Evolutionary conservation across 2,888 invertebrate species (phyloP), one percentile per base, ranked within the genome.

Genomic region (Habrosyne pyritoides): DNA sequence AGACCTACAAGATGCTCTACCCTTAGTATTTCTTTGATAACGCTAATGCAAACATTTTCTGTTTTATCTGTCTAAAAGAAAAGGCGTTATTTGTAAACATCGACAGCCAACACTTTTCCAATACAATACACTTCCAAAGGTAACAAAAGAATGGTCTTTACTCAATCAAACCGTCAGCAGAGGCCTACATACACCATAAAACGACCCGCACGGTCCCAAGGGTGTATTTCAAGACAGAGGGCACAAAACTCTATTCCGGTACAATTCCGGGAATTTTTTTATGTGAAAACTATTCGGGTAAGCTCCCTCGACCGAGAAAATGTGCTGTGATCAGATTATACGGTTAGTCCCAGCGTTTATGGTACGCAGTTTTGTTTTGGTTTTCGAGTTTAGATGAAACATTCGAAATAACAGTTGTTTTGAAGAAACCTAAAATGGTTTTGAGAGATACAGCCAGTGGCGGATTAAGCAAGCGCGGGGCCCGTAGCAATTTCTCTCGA

Each of bases 261-360:
- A 60, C 61, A 60, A 64, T 71, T 63, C 61, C 68, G 60, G 57
- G 56, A 51, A 57, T 54, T 55, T 70, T 77, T 79, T 79, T 79
- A 79, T 73, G 72, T 59, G 62, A 54, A 65, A 77, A 73, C 73
- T 74, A 75, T 75, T 68, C 64, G 66, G 56, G 60, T n/a, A n/a
- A n/a, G n/a, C 33, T 33, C 33, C 33, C 56, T 21, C 53, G 33
- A 53, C 47, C 24, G 53, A 6, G 42, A 47, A 51, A 55, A 55
- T 47, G 55, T 24, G 21, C 33, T 30, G 55, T 53, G 58, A 33
- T 21, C 58, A 36, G 50, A 28, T 47, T 24, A 18, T 21, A 50
- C 21, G 42, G 10, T 28, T 47, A 50, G 50, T 50, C 30, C 30
- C 28, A 21, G 24, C 28, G 18, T 28, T 50, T 50, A 30, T 21